phyloP scores from a whole-genome alignment of 2,797 vertebrate genomes.

The Helostoma temminkii region DNA sequence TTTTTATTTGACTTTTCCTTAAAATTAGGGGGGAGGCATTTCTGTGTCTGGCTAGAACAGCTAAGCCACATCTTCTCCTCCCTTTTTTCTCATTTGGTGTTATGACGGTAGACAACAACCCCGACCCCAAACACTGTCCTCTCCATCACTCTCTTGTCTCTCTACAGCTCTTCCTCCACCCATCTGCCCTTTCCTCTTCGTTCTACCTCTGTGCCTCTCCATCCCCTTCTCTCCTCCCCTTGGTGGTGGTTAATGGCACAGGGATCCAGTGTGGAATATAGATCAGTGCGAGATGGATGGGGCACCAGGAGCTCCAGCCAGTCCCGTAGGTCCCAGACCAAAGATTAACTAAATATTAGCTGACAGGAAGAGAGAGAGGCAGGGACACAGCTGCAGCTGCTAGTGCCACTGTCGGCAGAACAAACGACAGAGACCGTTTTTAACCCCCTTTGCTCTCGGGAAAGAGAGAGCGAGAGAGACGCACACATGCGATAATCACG shows the following conservation, averaged over 20 bases:
- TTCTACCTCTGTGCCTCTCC: constrained; percentile 68
- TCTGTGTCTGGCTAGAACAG: constrained; percentile 33
- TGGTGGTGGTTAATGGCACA: constrained; percentile 80
- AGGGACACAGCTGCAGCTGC: constrained; percentile 82
- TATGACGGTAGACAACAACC: constrained; percentile 46
- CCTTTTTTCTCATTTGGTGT: constrained; percentile 44
- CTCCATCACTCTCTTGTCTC: constrained; percentile 71
- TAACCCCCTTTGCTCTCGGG: constrained; percentile 73
- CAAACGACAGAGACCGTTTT: constrained; percentile 78
- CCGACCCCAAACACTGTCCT: constrained; percentile 42
- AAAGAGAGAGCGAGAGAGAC: constrained; percentile 53
- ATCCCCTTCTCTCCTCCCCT: constrained; percentile 66
- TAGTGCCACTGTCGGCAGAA: constrained; percentile 78
- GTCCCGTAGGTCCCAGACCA: constrained; percentile 84
- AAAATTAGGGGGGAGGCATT: constrained; percentile 32
- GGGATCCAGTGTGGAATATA: constrained; percentile 84
- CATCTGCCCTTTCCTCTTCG: constrained; percentile 68
- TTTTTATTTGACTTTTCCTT: not conserved
- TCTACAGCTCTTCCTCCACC: constrained; percentile 66
- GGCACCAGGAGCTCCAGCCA: constrained; percentile 82
- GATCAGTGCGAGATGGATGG: constrained; percentile 84
- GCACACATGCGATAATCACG: constrained; percentile 68
- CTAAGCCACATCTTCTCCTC: constrained; percentile 29
- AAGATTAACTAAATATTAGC: constrained; percentile 88
- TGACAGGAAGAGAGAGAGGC: constrained; percentile 82